A percentile compares a stretch with the other conserved stretches of the same genome.
Conservation (phyloP, 2,888 invertebrate species). For the Mystacides longicornis region DNA sequence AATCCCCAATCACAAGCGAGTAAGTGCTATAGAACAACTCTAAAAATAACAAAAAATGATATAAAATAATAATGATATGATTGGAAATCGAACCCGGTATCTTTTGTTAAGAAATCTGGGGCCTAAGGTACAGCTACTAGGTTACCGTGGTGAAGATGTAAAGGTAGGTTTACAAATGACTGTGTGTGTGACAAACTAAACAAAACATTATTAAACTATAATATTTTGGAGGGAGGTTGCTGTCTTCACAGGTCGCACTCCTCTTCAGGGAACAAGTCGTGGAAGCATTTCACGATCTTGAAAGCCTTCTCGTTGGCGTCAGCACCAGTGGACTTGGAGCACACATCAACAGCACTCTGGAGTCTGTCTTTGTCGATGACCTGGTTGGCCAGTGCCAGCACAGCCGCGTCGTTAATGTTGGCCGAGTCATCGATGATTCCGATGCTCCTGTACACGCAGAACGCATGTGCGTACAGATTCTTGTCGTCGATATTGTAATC, state of each 20-base stretch:
- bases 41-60: no score
- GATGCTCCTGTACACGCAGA: constrained; percentile 7
- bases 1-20: no score
- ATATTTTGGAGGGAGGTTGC: not conserved
- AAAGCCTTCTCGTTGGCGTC: not conserved
- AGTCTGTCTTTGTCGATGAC: not conserved
- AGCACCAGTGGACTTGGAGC: not conserved
- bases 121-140: no score
- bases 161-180: no score
- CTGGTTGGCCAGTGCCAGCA: not conserved
- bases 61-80: no score
- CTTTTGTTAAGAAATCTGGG: no score
- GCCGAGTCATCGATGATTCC: not conserved
- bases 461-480: not conserved
- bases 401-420: not conserved
- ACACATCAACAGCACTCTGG: not conserved
- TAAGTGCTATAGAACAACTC: no score
- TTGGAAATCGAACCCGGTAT: no score
- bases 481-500: not conserved
- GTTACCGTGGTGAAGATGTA: no score
- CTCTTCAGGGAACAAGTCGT: not conserved
- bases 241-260: not conserved
- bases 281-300: not conserved
- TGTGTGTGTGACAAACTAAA: no score
- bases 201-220: no score